phyloP scores from a whole-genome alignment of 1,140 invertebrate species.

The Caenorhabditis briggsae region DNA sequence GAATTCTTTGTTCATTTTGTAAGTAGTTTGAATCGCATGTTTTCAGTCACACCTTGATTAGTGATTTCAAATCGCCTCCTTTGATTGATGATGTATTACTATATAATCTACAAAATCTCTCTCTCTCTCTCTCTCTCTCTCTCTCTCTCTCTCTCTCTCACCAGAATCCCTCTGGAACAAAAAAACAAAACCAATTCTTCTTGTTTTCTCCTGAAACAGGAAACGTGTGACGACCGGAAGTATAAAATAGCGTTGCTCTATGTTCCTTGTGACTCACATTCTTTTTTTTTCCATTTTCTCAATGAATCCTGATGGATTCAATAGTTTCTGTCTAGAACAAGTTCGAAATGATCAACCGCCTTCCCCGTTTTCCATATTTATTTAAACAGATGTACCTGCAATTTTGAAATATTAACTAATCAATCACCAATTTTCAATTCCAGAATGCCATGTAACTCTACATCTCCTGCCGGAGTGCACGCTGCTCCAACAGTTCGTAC shows the following conservation, averaged over 20 bases:
- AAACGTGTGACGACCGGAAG: slow-evolving; percentile 15
- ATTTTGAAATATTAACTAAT: neutral
- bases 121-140: too few relatives aligned
- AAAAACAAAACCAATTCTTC: neutral
- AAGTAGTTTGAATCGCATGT: neutral
- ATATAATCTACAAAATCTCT: too few relatives aligned
- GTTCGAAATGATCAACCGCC: too few relatives aligned
- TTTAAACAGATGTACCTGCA: neutral
- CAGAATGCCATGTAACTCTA: slow-evolving; percentile 31
- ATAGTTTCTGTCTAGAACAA: too few relatives aligned
- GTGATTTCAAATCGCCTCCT: neutral
- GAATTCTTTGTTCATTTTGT: neutral
- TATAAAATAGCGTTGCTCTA: neutral
- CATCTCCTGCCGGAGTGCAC: neutral
- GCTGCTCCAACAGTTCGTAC: neutral
- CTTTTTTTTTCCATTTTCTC: neutral
- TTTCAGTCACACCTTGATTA: neutral
- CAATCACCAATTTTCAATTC: neutral
- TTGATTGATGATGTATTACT: too few relatives aligned
- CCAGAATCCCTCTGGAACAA: too few relatives aligned
- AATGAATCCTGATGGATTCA: too few relatives aligned
- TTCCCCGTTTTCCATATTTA: neutral
- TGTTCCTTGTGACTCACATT: slow-evolving; percentile 10
- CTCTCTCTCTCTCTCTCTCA: too few relatives aligned
- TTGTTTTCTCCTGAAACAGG: slow-evolving; percentile 3